phyloP scores from a whole-genome alignment of 2,797 vertebrate species.

The Erithacus rubecula region DNA sequence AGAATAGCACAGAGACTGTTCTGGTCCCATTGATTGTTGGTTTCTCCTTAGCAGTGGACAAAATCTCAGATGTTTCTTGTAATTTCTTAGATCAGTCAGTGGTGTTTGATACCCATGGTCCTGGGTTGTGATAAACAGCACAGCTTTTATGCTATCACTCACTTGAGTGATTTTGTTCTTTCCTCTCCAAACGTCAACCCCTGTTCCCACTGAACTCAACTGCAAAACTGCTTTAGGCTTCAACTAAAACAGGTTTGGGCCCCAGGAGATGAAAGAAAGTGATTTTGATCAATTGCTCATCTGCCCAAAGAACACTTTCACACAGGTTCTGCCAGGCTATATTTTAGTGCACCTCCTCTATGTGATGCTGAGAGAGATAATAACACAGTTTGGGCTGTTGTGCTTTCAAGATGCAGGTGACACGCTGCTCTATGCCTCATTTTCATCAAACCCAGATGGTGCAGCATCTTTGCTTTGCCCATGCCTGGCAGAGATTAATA shows the following conservation, averaged over 20 bases:
- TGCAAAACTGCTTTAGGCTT: slow-evolving; percentile 44
- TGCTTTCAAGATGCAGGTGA: slow-evolving; percentile 61
- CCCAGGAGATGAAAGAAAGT: slow-evolving; percentile 58
- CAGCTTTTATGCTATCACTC: slow-evolving; percentile 42
- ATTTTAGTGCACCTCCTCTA: slow-evolving; percentile 36
- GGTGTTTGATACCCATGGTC: not conserved
- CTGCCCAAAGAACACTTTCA: slow-evolving; percentile 28
- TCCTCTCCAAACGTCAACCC: slow-evolving; percentile 30
- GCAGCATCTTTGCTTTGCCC: slow-evolving; percentile 58
- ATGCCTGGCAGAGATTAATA: slow-evolving; percentile 66
- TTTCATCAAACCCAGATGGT: slow-evolving; percentile 69
- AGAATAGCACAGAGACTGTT: not conserved
- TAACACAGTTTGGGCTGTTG: slow-evolving; percentile 59
- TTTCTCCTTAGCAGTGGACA: not conserved
- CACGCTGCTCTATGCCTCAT: slow-evolving; percentile 55
- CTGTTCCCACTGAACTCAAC: slow-evolving; percentile 46
- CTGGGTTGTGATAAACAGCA: slow-evolving; percentile 30
- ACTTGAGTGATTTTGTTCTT: slow-evolving; percentile 50
- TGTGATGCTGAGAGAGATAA: slow-evolving; percentile 52
- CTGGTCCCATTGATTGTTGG: not conserved
- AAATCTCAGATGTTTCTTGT: not conserved
- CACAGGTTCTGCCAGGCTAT: slow-evolving; percentile 46
- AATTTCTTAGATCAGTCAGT: not conserved
- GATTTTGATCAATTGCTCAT: slow-evolving; percentile 64
- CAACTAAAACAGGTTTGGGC: slow-evolving; percentile 39